Conservation (phyloP, 2,113 vertebrate genomes). For the Callionymus lyra region DNA sequence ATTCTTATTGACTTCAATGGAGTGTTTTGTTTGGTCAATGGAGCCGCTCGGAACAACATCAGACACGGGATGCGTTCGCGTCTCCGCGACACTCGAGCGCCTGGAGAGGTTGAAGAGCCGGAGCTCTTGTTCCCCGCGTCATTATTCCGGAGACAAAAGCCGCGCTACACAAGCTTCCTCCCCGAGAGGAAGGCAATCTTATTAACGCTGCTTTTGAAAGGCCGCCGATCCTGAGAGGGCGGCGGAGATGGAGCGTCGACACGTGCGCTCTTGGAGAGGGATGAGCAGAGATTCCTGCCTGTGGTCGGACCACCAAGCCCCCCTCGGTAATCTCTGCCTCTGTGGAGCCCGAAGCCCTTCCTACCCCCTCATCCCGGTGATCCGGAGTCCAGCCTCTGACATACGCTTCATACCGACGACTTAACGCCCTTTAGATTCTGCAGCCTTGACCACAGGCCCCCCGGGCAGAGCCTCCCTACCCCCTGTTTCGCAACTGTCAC, state of each 20-base stretch:
- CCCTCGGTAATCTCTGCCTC: conserved; percentile 38
- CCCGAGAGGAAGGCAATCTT: conserved; percentile 25
- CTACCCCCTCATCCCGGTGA: conserved; percentile 32
- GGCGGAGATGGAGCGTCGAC: no score
- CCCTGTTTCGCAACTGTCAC: conserved; percentile 32
- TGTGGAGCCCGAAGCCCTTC: conserved; percentile 13
- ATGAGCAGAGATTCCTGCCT: conserved; percentile 20
- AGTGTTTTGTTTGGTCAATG: conserved; percentile 14
- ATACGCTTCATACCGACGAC: conserved; percentile 54
- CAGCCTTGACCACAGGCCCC: conserved; percentile 10
- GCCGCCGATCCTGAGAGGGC: not conserved
- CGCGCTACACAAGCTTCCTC: conserved; percentile 8
- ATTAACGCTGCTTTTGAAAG: conserved; percentile 25
- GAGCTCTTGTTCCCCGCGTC: conserved; percentile 29
- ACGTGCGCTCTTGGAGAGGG: conserved; percentile 3
- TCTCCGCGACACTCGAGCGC: conserved; percentile 12
- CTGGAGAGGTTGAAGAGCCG: conserved; percentile 33
- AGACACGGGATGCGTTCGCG: no score
- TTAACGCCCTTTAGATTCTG: conserved; percentile 46
- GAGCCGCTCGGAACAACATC: conserved; percentile 10
- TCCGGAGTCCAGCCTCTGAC: conserved; percentile 40
- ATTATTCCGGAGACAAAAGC: conserved; percentile 40
- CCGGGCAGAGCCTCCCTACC: not conserved
- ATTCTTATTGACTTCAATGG: conserved; percentile 1
- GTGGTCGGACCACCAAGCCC: conserved; percentile 32